phyloP scores from a whole-genome alignment of 2,888 invertebrate species.

The Drosophila macrospina region DNA sequence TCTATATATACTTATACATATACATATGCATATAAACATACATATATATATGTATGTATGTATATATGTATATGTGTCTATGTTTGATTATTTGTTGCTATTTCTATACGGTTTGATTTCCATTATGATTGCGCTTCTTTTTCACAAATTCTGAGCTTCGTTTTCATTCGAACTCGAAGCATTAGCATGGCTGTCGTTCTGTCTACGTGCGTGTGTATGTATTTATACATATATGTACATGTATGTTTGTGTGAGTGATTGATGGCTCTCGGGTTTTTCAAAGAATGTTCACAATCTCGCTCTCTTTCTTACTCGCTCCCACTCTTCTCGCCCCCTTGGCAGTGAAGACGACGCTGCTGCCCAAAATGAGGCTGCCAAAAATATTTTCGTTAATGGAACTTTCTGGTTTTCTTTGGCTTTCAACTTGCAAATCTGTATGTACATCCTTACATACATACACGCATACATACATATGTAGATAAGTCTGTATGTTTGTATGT shows the following conservation, averaged over 20 bases:
- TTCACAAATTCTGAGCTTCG: constrained; percentile 61
- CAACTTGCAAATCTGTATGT: constrained; percentile 53
- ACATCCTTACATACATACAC: constrained; percentile 15
- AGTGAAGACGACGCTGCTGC: constrained; percentile 35
- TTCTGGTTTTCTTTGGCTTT: constrained; percentile 65
- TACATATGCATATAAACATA: background rate
- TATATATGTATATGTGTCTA: constrained; percentile 4
- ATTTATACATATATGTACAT: background rate
- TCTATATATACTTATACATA: background rate
- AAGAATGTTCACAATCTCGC: constrained; percentile 57
- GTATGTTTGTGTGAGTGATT: constrained; percentile 47
- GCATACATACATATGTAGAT: constrained; percentile 13
- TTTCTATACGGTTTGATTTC: constrained; percentile 53
- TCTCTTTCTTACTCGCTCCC: constrained; percentile 23
- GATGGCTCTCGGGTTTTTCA: constrained; percentile 61
- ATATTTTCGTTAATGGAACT: constrained; percentile 69
- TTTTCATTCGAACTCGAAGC: constrained; percentile 64
- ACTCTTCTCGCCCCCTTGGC: constrained; percentile 30
- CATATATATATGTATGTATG: constrained; percentile 41
- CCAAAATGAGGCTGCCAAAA: constrained; percentile 67
- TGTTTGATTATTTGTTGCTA: constrained; percentile 20
- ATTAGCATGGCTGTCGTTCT: constrained; percentile 45
- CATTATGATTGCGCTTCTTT: constrained; percentile 65
- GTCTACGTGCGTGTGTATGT: constrained; percentile 1
- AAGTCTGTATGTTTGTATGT: constrained; percentile 25